phyloP scores from a whole-genome alignment of 2,888 invertebrate genomes.

The Coleophora deauratella region DNA sequence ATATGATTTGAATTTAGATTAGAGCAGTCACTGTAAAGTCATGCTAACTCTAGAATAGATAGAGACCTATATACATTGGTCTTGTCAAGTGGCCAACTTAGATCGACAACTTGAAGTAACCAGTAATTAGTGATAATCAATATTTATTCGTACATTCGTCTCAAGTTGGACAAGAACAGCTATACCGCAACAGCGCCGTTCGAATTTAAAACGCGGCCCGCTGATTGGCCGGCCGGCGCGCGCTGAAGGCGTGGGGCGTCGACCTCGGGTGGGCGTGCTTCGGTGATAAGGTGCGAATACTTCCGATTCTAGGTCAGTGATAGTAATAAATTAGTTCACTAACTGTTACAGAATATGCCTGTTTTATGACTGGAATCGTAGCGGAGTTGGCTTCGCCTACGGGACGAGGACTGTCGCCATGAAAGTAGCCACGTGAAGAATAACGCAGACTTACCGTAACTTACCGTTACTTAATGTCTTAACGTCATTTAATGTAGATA shows the following conservation, averaged over 20 bases:
- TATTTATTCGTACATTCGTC: constrained; percentile 3
- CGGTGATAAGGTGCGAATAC: constrained; percentile 43
- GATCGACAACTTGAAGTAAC: too few species aligned
- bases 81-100: background rate
- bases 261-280: constrained; percentile 59
- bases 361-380: constrained; percentile 27
- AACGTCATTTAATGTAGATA: too few species aligned
- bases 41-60: too few species aligned
- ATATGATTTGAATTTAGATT: too few species aligned
- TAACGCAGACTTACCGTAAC: too few species aligned
- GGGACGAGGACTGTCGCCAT: background rate
- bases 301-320: constrained; percentile 38
- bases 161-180: constrained; percentile 40
- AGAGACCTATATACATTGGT: too few species aligned
- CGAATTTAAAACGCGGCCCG: constrained; percentile 42
- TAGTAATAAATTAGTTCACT: constrained; percentile 50
- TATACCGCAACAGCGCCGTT: constrained; percentile 43
- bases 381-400: constrained; percentile 21
- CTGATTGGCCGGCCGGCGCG: constrained; percentile 64
- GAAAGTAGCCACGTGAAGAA: too few species aligned
- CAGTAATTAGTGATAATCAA: background rate
- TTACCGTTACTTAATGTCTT: too few species aligned
- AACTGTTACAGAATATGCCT: constrained; percentile 39
- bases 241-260: constrained; percentile 52
- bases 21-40: too few species aligned